Evolutionary conservation across 2,888 invertebrate species (phyloP).

Genomic region (Pegoplata infirma): DNA sequence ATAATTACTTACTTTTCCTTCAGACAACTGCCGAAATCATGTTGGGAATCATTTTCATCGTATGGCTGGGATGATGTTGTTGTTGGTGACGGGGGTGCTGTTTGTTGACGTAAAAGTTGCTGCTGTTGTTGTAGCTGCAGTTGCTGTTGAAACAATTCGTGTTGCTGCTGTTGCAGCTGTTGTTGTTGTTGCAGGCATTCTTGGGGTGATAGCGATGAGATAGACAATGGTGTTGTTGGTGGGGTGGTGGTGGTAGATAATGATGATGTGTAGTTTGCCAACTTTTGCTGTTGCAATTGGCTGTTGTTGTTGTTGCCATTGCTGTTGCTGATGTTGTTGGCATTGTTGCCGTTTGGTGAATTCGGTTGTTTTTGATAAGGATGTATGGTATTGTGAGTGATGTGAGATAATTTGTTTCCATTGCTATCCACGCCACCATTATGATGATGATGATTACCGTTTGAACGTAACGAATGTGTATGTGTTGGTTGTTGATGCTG

Average conservation of each 20-base stretch:
- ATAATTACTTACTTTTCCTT: constrained; percentile 76
- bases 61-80: constrained; percentile 58
- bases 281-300: constrained; percentile 55
- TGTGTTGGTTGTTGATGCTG: constrained; percentile 61
- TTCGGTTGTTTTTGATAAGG: constrained; percentile 72
- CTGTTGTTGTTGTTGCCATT: constrained; percentile 49
- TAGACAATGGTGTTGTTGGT: constrained; percentile 56
- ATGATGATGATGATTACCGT: constrained; percentile 62
- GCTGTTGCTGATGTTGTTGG: constrained; percentile 49
- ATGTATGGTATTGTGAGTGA: constrained; percentile 71
- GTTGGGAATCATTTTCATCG: constrained; percentile 68
- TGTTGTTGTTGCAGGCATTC: constrained; percentile 60
- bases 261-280: constrained; percentile 54
- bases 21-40: constrained; percentile 75
- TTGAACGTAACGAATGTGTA: constrained; percentile 64
- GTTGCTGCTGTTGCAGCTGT: constrained; percentile 67
- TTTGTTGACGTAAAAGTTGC: constrained; percentile 63
- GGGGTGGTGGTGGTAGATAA: no score
- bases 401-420: constrained; percentile 72
- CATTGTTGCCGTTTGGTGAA: constrained; percentile 53
- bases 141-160: constrained; percentile 73
- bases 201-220: constrained; percentile 57
- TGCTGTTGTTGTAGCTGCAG: constrained; percentile 61
- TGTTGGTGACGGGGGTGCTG: constrained; percentile 56
- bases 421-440: constrained; percentile 69